Conservation (phyloP, 2,797 vertebrate genomes). For the Galagoides demidoff region DNA sequence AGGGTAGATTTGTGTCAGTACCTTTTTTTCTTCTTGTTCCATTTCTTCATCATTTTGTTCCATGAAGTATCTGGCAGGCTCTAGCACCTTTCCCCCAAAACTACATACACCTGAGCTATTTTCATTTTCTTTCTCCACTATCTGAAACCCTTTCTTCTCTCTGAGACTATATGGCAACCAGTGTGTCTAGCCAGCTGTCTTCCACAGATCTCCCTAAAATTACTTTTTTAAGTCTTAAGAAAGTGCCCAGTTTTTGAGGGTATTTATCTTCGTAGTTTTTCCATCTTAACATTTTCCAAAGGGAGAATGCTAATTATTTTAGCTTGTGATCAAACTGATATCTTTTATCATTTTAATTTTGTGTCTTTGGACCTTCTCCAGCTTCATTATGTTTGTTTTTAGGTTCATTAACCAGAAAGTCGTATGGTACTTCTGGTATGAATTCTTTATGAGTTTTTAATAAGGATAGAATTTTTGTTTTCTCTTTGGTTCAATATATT, state of each 20-base stretch:
- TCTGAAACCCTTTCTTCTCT: not conserved
- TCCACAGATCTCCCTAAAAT: not conserved
- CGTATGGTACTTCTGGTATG: conserved; percentile 28
- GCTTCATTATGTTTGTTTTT: conserved; percentile 59
- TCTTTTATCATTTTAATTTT: conserved; percentile 68
- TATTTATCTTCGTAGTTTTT: not conserved
- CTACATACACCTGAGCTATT: not conserved
- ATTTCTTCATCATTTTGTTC: not conserved
- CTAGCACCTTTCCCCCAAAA: not conserved
- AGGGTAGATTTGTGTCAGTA: not conserved
- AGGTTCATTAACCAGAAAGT: conserved; percentile 53
- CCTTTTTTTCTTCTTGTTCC: not conserved
- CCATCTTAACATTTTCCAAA: not conserved
- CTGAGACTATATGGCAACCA: not conserved
- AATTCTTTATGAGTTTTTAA: conserved; percentile 51
- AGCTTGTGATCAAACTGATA: conserved; percentile 21
- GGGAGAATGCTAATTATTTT: conserved; percentile 43
- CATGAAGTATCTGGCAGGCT: not conserved
- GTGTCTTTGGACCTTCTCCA: conserved; percentile 57
- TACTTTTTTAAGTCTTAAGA: conserved; percentile 1
- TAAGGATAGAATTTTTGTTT: conserved; percentile 51
- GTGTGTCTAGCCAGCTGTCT: not conserved
- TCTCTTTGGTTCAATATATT: conserved; percentile 19
- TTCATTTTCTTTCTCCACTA: not conserved
- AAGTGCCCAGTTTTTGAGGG: not conserved